phyloP scores from a whole-genome alignment of 2,797 vertebrate genomes.

The Echiichthys vipera region DNA sequence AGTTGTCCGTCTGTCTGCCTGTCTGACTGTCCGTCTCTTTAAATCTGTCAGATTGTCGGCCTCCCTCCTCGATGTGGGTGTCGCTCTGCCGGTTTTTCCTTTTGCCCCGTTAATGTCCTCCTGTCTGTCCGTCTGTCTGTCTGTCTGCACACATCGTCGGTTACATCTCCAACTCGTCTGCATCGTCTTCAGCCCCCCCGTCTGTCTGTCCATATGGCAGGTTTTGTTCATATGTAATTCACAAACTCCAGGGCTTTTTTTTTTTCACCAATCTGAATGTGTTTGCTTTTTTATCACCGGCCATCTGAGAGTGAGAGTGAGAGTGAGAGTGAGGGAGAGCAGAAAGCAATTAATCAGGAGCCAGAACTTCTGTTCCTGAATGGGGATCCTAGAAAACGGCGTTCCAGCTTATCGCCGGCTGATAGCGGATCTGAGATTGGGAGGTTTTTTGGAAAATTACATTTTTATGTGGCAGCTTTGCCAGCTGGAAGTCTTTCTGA shows the following conservation, averaged over 20 bases:
- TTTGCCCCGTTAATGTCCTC: background rate
- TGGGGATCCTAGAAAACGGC: constrained; percentile 51
- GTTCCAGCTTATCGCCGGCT: constrained; percentile 61
- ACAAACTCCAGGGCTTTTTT: constrained; percentile 22
- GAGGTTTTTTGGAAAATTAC: constrained; percentile 67
- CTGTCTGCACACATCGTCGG: constrained; percentile 6
- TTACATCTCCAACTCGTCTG: constrained; percentile 13
- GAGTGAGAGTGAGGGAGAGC: background rate
- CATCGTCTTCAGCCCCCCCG: background rate
- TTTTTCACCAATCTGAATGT: constrained; percentile 45
- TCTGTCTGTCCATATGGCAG: background rate
- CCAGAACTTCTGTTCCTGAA: constrained; percentile 59
- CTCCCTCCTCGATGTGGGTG: constrained; percentile 16
- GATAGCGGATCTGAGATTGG: constrained; percentile 62
- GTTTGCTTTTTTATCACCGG: constrained; percentile 35
- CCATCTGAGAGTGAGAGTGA: constrained; percentile 34
- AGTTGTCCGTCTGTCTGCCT: constrained; percentile 36
- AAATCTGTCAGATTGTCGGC: constrained; percentile 24
- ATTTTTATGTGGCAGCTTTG: constrained; percentile 57
- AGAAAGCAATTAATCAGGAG: constrained; percentile 55
- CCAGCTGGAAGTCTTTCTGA: constrained; percentile 62
- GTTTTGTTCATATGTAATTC: constrained; percentile 49
- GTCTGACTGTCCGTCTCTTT: constrained; percentile 14
- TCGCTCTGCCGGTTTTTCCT: background rate
- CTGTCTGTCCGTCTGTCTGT: background rate